phyloP scores from a whole-genome alignment of 2,888 invertebrate genomes.

The Apamea anceps region DNA sequence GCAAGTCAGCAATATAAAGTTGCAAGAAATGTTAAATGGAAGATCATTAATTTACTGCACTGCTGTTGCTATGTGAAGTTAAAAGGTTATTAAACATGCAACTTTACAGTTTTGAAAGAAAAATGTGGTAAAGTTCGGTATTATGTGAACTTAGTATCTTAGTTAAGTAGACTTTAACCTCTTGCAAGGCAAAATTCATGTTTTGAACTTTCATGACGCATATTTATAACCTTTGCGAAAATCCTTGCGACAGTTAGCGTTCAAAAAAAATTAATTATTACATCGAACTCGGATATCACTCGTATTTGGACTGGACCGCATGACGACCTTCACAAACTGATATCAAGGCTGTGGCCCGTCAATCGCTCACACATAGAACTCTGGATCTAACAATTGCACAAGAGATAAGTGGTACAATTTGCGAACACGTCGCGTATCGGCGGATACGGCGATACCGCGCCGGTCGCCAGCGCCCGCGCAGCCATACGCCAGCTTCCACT shows the following conservation, averaged over 20 bases:
- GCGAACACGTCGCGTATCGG: constrained; percentile 63
- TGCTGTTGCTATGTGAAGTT: constrained; percentile 19
- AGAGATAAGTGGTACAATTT: constrained; percentile 64
- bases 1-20: constrained; percentile 23
- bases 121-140: constrained; percentile 21
- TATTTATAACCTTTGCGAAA: constrained; percentile 3
- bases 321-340: constrained; percentile 46
- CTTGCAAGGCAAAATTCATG: neutral
- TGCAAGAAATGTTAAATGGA: constrained; percentile 32
- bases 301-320: constrained; percentile 15
- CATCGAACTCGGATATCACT: constrained; percentile 28
- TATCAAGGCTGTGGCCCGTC: constrained; percentile 57
- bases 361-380: constrained; percentile 46
- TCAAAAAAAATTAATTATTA: constrained; percentile 10
- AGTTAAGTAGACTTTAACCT: constrained; percentile 3
- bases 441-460: constrained; percentile 64
- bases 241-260: neutral
- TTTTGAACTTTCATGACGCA: neutral
- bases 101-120: constrained; percentile 35
- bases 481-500: constrained; percentile 37
- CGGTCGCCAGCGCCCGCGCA: constrained; percentile 4
- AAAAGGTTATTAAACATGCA: constrained; percentile 45
- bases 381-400: constrained; percentile 56
- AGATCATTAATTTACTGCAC: constrained; percentile 45
- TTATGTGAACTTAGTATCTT: constrained; percentile 6